A percentile compares a stretch with the other conserved stretches of the same genome.
These are phyloP conservation scores for Augochlora pura DNA, from an alignment of 1,140 invertebrate species.

Conservation along the genomic window DNA sequence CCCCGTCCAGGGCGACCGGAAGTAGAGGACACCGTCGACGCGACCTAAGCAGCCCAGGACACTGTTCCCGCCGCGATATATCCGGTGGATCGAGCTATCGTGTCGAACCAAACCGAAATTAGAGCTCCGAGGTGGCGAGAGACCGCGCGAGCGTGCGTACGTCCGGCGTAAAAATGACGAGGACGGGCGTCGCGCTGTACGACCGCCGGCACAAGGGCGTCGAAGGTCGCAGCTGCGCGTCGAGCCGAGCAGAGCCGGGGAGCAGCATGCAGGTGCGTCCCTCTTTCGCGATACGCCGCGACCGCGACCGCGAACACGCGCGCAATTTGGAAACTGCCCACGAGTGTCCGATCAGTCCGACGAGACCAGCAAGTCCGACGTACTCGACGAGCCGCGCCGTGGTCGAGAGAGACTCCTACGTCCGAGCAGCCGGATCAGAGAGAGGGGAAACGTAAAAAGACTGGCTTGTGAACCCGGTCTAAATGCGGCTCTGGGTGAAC, in stretches of 20 bases:
- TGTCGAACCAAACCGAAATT: too few species aligned
- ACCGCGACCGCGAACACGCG: conserved; percentile 27
- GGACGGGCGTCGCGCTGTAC: conserved; percentile 61
- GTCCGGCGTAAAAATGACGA: conserved; percentile 68
- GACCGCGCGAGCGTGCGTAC: conserved; percentile 22
- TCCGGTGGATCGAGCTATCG: too few species aligned
- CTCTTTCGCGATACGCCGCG: conserved; percentile 42
- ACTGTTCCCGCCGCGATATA: too few species aligned
- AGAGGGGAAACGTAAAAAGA: not conserved
- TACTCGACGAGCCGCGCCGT: not conserved
- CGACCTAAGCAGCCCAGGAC: not conserved
- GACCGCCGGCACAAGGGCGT: conserved; percentile 70
- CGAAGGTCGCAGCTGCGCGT: conserved; percentile 76
- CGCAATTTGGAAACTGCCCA: conserved; percentile 47
- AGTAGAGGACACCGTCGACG: not conserved
- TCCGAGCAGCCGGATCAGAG: not conserved
- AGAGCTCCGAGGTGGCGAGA: not conserved
- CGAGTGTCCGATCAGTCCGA: not conserved
- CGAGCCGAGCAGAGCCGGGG: conserved; percentile 9
- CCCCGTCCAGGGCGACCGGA: conserved; percentile 15
- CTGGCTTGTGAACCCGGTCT: not conserved
- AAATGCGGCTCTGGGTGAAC: not conserved
- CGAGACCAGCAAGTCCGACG: too few species aligned
- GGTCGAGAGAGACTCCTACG: too few species aligned
- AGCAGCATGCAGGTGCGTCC: conserved; percentile 68